These are phyloP conservation scores for Aphelenchoides avenae DNA, from an alignment of 1,140 invertebrate genomes.

Conservation along the genomic window DNA sequence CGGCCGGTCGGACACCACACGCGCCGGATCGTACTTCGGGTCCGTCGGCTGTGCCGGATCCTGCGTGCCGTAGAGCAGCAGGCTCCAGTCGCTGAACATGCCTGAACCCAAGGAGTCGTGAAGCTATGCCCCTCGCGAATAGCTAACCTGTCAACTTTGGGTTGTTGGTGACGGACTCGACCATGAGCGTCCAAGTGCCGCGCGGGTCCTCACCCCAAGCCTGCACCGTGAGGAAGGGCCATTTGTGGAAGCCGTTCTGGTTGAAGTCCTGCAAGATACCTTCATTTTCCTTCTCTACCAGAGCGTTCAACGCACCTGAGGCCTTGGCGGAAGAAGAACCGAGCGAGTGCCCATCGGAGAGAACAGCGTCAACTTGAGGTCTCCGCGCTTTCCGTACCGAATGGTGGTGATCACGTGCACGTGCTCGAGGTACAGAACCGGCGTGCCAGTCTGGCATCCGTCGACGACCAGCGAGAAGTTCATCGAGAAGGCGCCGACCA, in stretches of 20 bases:
- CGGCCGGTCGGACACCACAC: constrained; percentile 17
- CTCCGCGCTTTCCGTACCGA: constrained; percentile 76
- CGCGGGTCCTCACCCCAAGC: constrained; percentile 80
- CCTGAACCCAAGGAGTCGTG: constrained; percentile 37
- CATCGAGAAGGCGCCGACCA: constrained; percentile 49
- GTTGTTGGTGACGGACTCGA: constrained; percentile 58
- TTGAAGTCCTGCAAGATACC: constrained; percentile 66
- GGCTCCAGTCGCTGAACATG: constrained; percentile 56
- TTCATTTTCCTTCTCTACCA: not conserved
- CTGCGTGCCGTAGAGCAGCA: constrained; percentile 55
- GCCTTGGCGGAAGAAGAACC: constrained; percentile 53
- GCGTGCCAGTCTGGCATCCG: constrained; percentile 51
- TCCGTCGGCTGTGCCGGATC: constrained; percentile 54
- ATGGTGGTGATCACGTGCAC: constrained; percentile 85
- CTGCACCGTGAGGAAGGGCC: constrained; percentile 83
- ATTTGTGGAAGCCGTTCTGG: constrained; percentile 71
- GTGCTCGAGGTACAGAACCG: constrained; percentile 80
- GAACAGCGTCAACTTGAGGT: constrained; percentile 53
- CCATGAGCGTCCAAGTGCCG: constrained; percentile 71
- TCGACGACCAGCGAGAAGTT: constrained; percentile 56
- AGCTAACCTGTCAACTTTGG: constrained; percentile 43
- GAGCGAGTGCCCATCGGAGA: constrained; percentile 53
- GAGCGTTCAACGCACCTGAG: constrained; percentile 36
- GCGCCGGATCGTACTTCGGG: constrained; percentile 32
- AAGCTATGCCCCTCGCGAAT: not conserved